These are phyloP conservation scores for Manis crassicaudata DNA, from an alignment of 2,797 vertebrate species.

Conservation along the genomic window DNA sequence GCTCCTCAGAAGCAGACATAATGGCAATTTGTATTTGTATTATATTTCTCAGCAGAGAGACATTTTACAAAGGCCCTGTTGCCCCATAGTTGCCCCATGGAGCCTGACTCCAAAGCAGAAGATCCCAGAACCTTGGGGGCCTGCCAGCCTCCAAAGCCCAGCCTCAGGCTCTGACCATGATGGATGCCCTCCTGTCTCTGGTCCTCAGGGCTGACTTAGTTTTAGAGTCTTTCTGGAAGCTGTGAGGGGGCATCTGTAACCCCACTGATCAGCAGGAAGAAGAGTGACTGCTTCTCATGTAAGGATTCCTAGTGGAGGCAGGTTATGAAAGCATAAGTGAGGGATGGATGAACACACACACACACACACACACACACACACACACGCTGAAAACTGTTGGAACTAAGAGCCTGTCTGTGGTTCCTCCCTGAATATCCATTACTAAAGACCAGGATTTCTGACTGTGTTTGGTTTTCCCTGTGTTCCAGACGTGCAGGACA, in stretches of 20 bases:
- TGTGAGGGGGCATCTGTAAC: not conserved
- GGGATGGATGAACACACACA: not conserved
- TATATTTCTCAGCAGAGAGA: constrained; percentile 69
- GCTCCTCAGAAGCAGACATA: constrained; percentile 75
- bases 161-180: constrained; percentile 21
- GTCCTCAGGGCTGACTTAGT: not conserved
- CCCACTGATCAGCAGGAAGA: not conserved
- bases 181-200: not conserved
- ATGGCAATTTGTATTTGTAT: constrained; percentile 75
- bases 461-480: not conserved
- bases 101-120: not conserved
- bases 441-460: not conserved
- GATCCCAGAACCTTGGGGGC: not conserved
- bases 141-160: constrained; percentile 28
- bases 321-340: not conserved
- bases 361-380: not conserved
- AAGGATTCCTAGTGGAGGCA: not conserved
- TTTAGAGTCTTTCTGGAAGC: constrained; percentile 1
- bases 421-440: not conserved
- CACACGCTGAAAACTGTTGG: not conserved
- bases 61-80: constrained; percentile 42
- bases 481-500: not conserved
- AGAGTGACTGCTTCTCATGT: not conserved
- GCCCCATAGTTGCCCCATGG: constrained; percentile 26
- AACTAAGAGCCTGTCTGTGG: not conserved